A percentile compares a stretch with the other conserved stretches of the same genome.
These are phyloP conservation scores for Colletes collaris DNA, from an alignment of 2,888 invertebrate genomes.

Conservation along the genomic window DNA sequence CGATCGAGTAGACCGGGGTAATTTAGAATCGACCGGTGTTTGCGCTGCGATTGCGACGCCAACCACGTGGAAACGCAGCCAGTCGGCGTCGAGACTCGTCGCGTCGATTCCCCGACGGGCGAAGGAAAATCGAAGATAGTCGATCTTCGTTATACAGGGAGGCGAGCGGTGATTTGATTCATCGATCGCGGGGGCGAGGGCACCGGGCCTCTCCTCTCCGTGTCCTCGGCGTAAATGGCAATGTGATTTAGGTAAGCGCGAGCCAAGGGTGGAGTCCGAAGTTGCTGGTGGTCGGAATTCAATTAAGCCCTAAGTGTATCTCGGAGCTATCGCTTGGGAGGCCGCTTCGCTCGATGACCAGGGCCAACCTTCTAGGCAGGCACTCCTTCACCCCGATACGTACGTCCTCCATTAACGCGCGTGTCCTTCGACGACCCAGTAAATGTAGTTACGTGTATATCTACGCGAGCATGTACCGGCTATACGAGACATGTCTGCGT, in stretches of 20 bases:
- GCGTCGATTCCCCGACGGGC: not conserved
- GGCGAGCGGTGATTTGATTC: constrained; percentile 52
- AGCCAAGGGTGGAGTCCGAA: constrained; percentile 62
- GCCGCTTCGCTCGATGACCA: constrained; percentile 48
- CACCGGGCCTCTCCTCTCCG: not conserved
- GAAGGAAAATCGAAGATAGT: constrained; percentile 36
- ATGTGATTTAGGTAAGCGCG: constrained; percentile 77
- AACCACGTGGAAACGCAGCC: too few species aligned
- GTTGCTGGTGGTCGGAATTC: constrained; percentile 76
- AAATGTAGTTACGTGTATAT: constrained; percentile 10
- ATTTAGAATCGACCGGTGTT: too few species aligned
- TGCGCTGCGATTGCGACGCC: too few species aligned
- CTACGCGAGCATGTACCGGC: not conserved
- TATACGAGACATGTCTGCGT: not conserved
- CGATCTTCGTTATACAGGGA: constrained; percentile 47
- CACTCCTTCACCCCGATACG: constrained; percentile 28
- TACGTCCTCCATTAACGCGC: constrained; percentile 64
- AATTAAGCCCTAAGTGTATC: constrained; percentile 79
- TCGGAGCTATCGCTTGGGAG: constrained; percentile 67
- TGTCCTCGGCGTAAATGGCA: constrained; percentile 68
- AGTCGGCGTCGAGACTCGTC: not conserved
- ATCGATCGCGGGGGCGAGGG: constrained; percentile 56
- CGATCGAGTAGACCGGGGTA: too few species aligned
- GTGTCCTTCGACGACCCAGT: constrained; percentile 24
- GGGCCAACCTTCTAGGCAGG: constrained; percentile 52